Evolutionary conservation across 2,797 vertebrate genomes (phyloP), one percentile per base, ranked within the genome.

Genomic region (Xyrichtys novacula): DNA sequence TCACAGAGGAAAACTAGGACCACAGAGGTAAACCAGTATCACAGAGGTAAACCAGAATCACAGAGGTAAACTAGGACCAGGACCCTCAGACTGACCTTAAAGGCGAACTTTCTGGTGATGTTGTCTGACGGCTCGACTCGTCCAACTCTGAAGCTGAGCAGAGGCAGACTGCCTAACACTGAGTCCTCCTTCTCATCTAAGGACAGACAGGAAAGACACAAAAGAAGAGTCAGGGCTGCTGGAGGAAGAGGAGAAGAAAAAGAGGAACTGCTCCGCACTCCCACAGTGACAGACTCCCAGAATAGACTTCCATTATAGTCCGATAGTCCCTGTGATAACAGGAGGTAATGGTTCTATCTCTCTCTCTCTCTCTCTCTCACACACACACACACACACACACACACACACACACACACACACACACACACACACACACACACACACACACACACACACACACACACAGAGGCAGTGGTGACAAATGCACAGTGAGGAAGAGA

Each of bases 171-270:
- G 70, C 96, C 97, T 86, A 99, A 87, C 52, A 98, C 86, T 6
- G 88, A 92, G 77, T 98, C 96, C 88, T 99, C 97, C 80, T 97
- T 98, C 80, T 97, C 97, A 23, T 99, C 97, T 98, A 11, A 14
- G 42, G 42, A 12, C 15, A 2, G 32, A 14, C 32, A 34, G 8
- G 34, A 38, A 12, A 38, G 34, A 38, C 34, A 16, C 32, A 39
- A 16, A 6, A 39, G 38, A n/a, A 8, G 16, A 38, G 15, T 2
- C 16, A 5, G 4, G 15, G 12, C 1, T 4, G 36, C 31, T 31
- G 31, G 7, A 38, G 15, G 15, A 15, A 38, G 36, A 16, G 14
- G 38, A 39, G 17, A 16, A 39, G 38, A 16, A 39, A 16, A 39
- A 1, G 7, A 39, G 16, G 38, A 39, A 16, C 40, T 58, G 64